Evolutionary conservation across 2,797 vertebrate genomes (phyloP).

Genomic region (Spondyliosoma cantharus): DNA sequence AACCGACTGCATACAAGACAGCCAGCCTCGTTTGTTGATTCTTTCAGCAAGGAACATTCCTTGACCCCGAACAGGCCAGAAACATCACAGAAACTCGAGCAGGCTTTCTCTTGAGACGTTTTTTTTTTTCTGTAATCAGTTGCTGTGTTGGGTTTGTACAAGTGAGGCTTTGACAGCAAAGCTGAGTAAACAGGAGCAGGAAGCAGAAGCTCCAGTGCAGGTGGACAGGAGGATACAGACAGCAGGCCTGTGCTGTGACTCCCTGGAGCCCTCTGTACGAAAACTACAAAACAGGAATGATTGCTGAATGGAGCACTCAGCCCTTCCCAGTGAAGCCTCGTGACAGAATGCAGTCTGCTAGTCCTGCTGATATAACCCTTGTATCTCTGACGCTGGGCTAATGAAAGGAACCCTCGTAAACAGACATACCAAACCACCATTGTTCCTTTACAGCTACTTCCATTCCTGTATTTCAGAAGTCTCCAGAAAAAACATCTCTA

Average conservation of each 20-base stretch:
- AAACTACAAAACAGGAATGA: constrained; percentile 81
- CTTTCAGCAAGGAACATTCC: constrained; percentile 43
- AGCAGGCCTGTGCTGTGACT: constrained; percentile 60
- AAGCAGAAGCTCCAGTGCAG: constrained; percentile 76
- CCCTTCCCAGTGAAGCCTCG: constrained; percentile 46
- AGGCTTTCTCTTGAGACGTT: constrained; percentile 48
- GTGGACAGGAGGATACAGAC: constrained; percentile 73
- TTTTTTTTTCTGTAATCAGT: constrained; percentile 41
- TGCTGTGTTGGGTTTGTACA: constrained; percentile 57
- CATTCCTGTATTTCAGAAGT: constrained; percentile 20
- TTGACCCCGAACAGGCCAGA: constrained; percentile 48
- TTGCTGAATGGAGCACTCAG: constrained; percentile 59
- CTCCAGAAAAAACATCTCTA: constrained; percentile 20
- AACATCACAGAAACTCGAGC: constrained; percentile 57
- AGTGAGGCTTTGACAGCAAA: constrained; percentile 69
- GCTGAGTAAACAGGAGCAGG: constrained; percentile 85
- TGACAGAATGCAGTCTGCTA: constrained; percentile 25
- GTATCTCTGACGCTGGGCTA: constrained; percentile 30
- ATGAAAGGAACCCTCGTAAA: constrained; percentile 39
- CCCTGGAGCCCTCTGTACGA: constrained; percentile 64
- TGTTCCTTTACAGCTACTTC: constrained; percentile 24
- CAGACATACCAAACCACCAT: constrained; percentile 5
- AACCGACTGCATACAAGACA: constrained; percentile 37
- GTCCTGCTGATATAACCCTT: constrained; percentile 48
- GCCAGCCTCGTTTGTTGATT: constrained; percentile 40